phyloP scores from a whole-genome alignment of 2,113 vertebrate genomes.

The Tachuris rubrigastra region DNA sequence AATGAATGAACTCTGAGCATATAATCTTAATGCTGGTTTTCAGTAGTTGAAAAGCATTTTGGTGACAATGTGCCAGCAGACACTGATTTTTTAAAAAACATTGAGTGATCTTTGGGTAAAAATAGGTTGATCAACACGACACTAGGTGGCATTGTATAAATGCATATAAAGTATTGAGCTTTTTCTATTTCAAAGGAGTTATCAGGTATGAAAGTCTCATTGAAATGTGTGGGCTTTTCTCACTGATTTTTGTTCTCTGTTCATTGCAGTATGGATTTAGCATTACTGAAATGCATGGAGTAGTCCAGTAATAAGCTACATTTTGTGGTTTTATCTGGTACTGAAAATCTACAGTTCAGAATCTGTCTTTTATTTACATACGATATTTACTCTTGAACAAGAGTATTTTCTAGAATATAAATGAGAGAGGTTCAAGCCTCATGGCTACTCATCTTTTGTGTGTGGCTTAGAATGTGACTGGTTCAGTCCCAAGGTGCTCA shows the following conservation, averaged over 20 bases:
- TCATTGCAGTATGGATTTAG: neutral
- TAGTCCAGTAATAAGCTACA: neutral
- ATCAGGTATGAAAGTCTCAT: neutral
- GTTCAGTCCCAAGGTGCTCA: neutral
- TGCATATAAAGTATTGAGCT: neutral
- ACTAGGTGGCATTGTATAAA: constrained; percentile 64
- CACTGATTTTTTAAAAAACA: neutral
- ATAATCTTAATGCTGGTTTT: neutral
- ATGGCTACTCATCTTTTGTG: neutral
- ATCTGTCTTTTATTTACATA: neutral
- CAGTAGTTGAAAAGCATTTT: neutral
- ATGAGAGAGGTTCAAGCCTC: neutral
- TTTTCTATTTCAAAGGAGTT: neutral
- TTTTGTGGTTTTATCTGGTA: neutral
- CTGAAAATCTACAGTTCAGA: neutral
- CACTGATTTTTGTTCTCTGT: neutral
- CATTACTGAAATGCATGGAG: neutral
- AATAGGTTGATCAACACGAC: neutral
- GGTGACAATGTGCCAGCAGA: neutral
- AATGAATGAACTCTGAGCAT: neutral
- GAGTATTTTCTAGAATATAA: neutral
- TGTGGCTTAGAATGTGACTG: neutral
- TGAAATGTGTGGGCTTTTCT: neutral
- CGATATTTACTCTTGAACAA: neutral
- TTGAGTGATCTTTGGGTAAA: neutral